Evolutionary conservation across 2,113 vertebrate genomes (phyloP), one percentile per base, ranked within the genome.

Genomic region (Thymallus thymallus): DNA sequence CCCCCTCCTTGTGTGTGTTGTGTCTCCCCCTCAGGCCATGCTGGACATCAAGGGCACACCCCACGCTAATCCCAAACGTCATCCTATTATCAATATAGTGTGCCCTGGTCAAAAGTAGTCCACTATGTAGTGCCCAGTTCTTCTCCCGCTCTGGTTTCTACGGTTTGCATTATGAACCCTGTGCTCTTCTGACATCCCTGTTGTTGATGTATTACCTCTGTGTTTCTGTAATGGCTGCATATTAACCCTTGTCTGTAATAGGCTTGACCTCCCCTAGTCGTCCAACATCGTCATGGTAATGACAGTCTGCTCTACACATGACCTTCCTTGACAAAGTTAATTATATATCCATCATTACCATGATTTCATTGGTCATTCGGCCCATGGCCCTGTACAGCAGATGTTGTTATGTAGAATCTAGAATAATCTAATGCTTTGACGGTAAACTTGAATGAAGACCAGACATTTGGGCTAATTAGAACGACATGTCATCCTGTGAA

Each of bases 1-100:
- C 2, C n/a, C 26, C 62, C 35, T 16, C n/a, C 60, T 24, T 61
- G 10, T 63, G 32, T 41, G 46, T 82, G 48, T 64, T 14, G 7
- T 68, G 46, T 82, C 72, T 41, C 24, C 3, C 72, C 80, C 16
- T 29, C 56, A 29, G 72, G 23, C 64, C 22, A 75, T 68, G 64
- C 55, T 30, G 72, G 46, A 80, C 76, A 78, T 76, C 61, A 76
- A 82, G 65, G 74, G 26, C 61, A 29, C 69, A 70, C 65, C 29
- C 67, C 74, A 51, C 26, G 46, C 75, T 79, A 82, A 83, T 79
- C 80, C 20, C 16, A 41, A 41, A 41, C 10, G 35, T 7, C 35
- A 41, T 0, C 48, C 48, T 51, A 5, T 51, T 16, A 18, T 18
- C 16, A 18, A 16, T 18, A 51, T 51, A 51, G 48, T 10, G 56